Conservation (phyloP, 2,113 vertebrate species). For the Dasypus novemcinctus region DNA sequence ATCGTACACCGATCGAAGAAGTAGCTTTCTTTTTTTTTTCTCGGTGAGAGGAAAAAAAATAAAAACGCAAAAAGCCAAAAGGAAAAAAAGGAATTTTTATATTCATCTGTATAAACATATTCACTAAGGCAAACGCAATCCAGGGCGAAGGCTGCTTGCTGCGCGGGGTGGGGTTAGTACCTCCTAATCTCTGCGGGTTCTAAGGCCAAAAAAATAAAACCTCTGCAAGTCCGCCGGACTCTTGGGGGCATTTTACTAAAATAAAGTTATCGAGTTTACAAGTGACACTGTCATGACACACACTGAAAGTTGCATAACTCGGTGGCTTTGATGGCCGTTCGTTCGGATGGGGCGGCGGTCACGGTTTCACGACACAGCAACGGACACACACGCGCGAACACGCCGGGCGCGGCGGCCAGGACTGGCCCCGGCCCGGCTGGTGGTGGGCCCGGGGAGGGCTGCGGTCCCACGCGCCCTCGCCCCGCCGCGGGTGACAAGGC, state of each 20-base stretch:
- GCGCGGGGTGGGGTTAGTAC: background rate
- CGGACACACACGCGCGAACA: background rate
- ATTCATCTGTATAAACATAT: conserved; percentile 73
- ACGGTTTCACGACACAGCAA: conserved; percentile 69
- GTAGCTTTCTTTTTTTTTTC: conserved; percentile 29
- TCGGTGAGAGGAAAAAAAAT: background rate
- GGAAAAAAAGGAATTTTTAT: conserved; percentile 50
- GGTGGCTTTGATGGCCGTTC: background rate
- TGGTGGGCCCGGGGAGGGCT: background rate
- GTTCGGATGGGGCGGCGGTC: conserved; percentile 32
- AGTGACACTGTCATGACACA: conserved; percentile 35
- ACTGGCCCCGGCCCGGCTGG: background rate
- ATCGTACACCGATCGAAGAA: conserved; percentile 71
- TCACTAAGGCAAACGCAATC: conserved; percentile 59
- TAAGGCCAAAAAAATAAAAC: conserved; percentile 60
- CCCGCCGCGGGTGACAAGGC: background rate
- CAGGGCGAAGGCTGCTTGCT: background rate
- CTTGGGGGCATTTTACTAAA: conserved; percentile 46
- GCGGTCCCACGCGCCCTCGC: background rate
- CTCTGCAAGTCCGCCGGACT: background rate
- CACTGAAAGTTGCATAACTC: conserved; percentile 37
- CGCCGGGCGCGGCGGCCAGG: background rate
- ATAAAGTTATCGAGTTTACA: conserved; percentile 52
- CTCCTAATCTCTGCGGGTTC: conserved; percentile 27
- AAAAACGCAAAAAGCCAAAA: conserved; percentile 53